Evolutionary conservation across 1,140 invertebrate genomes (phyloP), one percentile per base, ranked within the genome.

Genomic region (Drosophila athabasca): DNA sequence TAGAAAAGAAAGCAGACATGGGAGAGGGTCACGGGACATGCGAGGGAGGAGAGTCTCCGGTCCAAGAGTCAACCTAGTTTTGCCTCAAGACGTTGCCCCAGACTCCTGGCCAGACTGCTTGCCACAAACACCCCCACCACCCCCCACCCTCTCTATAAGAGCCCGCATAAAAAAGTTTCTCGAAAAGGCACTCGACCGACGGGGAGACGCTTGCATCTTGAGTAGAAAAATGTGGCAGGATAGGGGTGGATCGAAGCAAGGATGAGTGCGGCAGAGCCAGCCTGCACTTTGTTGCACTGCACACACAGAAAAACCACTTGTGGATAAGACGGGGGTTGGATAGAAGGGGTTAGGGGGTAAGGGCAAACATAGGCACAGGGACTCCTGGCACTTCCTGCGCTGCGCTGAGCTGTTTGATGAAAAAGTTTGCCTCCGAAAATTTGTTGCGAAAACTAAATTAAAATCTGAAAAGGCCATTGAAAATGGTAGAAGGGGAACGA

Each of bases 361-460:
- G 24, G 11, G 35, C 35, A 39, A 13, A 39, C 35, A 39, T 39
- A 39, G 35, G 35, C 35, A 13, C 13, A 13, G 9, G 45, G 43
- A 29, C 11, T 13, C n/a, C 35, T 43, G 43, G 55, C 44, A 58
- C n/a, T 50, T 78, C 60, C 9, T 57, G 64, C 51, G 65, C 69
- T 70, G 57, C 69, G 26, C 9, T 57, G 64, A 45, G 65, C 69
- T 70, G 57, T 70, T 35, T 82, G 76, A 82, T 76, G 65, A 48
- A 64, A 82, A 87, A 88, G 65, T 87, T 87, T 87, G 83, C 79
- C 66, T 66, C 62, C 75, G 49, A 87, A 82, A 79, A 39, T 77
- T 77, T 76, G 79, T 82, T 82, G 75, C 61, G 73, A 82, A 85
- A 87, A 87, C 82, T 87, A 82, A 88, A 88, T 87, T 87, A 87